Evolutionary conservation across 92 coral and sea anemone species (phyloP).

Genomic region (Siderastrea siderea): DNA sequence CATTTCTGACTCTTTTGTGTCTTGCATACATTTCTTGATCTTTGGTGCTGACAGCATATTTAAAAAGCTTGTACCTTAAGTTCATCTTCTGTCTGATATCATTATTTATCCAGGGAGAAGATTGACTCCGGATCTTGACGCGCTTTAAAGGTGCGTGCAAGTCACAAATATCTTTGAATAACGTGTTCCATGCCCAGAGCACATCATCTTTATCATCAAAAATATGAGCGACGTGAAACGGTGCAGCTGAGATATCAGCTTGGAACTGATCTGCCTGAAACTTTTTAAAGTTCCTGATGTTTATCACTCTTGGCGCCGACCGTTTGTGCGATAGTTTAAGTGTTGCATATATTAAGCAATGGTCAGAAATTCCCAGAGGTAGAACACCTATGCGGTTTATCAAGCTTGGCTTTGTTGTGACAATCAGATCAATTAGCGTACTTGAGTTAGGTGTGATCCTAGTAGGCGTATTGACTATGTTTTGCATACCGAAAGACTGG

Average conservation of each 20-base stretch:
- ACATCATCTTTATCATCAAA: conserved; percentile 56
- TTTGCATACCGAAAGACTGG: conserved; percentile 63
- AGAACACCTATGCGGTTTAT: conserved; percentile 38
- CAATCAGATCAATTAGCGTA: conserved; percentile 60
- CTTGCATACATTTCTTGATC: neutral
- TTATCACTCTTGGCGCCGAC: no score
- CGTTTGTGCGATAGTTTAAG: conserved; percentile 6
- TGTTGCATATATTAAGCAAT: conserved; percentile 48
- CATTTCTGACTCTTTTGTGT: neutral
- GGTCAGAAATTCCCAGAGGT: conserved; percentile 60
- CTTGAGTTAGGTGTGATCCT: conserved; percentile 44
- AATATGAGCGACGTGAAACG: conserved; percentile 40
- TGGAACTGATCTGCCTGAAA: no score
- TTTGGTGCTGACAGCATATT: neutral
- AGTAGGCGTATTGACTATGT: conserved; percentile 56
- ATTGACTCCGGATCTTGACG: conserved; percentile 6
- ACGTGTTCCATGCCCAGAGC: conserved; percentile 51
- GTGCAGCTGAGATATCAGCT: conserved; percentile 2
- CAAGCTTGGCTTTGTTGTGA: conserved; percentile 53
- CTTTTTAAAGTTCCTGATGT: no score
- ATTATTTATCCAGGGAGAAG: neutral
- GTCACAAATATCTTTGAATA: conserved; percentile 8
- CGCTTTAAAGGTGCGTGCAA: conserved; percentile 32
- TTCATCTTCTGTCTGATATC: neutral
- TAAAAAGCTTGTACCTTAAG: neutral